phyloP scores from a whole-genome alignment of 2,113 vertebrate species.

The Accipiter virgatus region DNA sequence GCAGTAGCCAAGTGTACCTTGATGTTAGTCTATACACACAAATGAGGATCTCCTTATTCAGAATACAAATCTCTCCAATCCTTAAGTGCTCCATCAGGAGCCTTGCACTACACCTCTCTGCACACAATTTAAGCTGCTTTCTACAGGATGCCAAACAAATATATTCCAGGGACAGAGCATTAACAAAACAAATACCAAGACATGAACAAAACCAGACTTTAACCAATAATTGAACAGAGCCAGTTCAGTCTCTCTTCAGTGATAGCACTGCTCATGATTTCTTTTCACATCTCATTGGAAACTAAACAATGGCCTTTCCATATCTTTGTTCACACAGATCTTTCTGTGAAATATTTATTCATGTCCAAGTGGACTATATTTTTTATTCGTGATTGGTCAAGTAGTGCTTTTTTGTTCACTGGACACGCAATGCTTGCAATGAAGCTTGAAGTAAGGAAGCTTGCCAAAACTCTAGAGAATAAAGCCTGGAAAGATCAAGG shows the following conservation, averaged over 20 bases:
- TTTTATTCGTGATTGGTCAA: not conserved
- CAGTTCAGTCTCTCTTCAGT: not conserved
- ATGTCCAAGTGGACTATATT: not conserved
- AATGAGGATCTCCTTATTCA: not conserved
- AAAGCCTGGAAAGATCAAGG: not conserved
- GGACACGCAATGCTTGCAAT: not conserved
- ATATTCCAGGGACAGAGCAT: not conserved
- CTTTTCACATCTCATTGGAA: not conserved
- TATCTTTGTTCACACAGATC: not conserved
- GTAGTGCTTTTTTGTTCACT: not conserved
- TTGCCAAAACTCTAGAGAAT: not conserved
- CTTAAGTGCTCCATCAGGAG: not conserved
- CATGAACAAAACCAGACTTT: not conserved
- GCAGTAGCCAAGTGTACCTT: not conserved
- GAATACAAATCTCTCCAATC: not conserved
- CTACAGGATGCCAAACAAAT: not conserved
- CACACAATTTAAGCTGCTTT: not conserved
- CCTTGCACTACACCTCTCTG: not conserved
- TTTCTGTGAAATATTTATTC: not conserved
- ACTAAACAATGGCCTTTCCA: not conserved
- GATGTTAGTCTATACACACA: not conserved
- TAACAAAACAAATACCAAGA: constrained; percentile 7
- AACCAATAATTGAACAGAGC: not conserved
- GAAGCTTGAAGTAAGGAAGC: not conserved
- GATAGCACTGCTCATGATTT: not conserved